Percentiles rank a stretch among this genome's conserved stretches.
These are phyloP conservation scores for Hymenopus coronatus DNA, from an alignment of 2,888 invertebrate species.

Conservation along the genomic window DNA sequence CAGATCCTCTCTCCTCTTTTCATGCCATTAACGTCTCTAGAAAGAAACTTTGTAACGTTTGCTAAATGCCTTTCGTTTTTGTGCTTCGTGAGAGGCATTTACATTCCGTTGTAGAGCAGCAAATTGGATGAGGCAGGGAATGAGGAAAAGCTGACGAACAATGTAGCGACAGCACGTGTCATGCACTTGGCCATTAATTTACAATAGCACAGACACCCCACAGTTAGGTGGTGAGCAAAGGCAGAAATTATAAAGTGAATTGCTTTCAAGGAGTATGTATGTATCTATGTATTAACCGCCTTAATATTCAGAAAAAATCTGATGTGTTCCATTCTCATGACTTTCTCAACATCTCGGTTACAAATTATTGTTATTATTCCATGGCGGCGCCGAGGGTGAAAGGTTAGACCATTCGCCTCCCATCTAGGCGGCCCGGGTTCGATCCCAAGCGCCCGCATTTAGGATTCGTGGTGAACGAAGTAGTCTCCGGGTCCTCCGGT, in stretches of 20 bases:
- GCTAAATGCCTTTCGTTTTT: background rate
- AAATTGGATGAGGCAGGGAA: background rate
- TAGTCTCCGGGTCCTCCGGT: no score
- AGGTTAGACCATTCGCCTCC: no score
- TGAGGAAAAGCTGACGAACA: background rate
- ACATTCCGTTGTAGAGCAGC: background rate
- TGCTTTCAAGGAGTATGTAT: no score
- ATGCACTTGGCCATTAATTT: background rate
- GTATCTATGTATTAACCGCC: no score
- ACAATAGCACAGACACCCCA: background rate
- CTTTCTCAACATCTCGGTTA: no score
- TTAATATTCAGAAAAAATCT: no score
- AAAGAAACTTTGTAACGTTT: background rate
- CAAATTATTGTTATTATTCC: no score
- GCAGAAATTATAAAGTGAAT: background rate
- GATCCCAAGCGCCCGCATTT: no score
- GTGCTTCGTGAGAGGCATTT: background rate
- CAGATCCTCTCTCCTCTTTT: background rate
- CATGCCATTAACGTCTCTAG: background rate
- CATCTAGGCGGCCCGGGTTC: no score
- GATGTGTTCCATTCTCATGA: no score
- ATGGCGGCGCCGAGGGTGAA: no score
- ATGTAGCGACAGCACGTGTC: background rate
- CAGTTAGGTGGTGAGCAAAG: background rate
- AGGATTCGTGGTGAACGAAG: no score